phyloP scores from a whole-genome alignment of 2,888 invertebrate species.

The Hirtodrosophila histrioides region DNA sequence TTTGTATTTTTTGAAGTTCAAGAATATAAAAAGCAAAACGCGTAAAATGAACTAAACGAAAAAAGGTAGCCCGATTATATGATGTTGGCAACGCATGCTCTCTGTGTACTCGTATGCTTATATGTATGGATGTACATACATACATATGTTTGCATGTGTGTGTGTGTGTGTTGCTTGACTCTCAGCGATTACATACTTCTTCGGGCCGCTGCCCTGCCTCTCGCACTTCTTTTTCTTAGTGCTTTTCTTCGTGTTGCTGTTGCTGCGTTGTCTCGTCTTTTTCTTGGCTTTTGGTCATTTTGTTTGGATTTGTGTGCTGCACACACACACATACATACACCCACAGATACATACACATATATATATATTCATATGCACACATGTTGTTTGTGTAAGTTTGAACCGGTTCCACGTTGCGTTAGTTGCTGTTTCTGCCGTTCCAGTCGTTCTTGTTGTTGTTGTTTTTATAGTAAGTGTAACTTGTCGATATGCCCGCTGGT shows the following conservation, averaged over 20 bases:
- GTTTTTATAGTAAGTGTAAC: slow-evolving; percentile 58
- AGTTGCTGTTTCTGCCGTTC: slow-evolving; percentile 57
- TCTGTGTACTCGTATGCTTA: slow-evolving; percentile 33
- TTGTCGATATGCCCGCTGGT: slow-evolving; percentile 58
- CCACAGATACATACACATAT: not conserved
- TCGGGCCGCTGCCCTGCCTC: slow-evolving; percentile 19
- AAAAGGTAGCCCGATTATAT: slow-evolving; percentile 56
- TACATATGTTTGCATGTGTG: slow-evolving; percentile 3
- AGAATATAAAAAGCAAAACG: slow-evolving; percentile 77
- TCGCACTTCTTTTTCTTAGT: slow-evolving; percentile 40
- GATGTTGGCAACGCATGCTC: slow-evolving; percentile 61
- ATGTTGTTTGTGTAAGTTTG: slow-evolving; percentile 44
- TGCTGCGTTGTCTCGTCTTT: slow-evolving; percentile 62
- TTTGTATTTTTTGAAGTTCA: slow-evolving; percentile 70
- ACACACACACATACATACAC: slow-evolving; percentile 27
- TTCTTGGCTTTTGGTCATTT: slow-evolving; percentile 68
- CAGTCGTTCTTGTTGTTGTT: slow-evolving; percentile 38
- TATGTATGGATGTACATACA: not conserved
- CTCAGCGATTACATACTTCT: slow-evolving; percentile 30
- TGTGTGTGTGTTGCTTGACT: slow-evolving; percentile 13
- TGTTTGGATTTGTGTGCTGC: slow-evolving; percentile 53
- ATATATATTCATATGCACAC: not conserved
- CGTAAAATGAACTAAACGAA: slow-evolving; percentile 66
- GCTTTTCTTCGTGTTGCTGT: slow-evolving; percentile 14
- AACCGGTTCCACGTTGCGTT: slow-evolving; percentile 73